phyloP scores from a whole-genome alignment of 2,113 vertebrate species.

The Colossoma macropomum region DNA sequence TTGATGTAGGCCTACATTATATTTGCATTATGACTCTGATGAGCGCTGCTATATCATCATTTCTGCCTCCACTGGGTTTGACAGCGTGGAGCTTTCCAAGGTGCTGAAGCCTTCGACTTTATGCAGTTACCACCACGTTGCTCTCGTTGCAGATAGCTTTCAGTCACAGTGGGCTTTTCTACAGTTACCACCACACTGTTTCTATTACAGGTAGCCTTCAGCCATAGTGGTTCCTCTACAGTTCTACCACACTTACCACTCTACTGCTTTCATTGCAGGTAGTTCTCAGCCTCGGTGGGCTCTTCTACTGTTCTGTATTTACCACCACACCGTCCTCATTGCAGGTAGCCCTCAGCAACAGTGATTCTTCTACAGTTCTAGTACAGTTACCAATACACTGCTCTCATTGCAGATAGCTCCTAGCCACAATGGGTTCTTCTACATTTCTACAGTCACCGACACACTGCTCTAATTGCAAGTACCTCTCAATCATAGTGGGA shows the following conservation, averaged over 20 bases:
- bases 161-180: neutral
- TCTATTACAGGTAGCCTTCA: neutral
- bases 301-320: too few relatives aligned
- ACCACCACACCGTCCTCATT: too few relatives aligned
- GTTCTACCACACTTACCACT: neutral
- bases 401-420: too few relatives aligned
- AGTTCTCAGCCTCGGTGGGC: neutral
- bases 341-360: too few relatives aligned
- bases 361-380: too few relatives aligned
- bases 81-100: constrained; percentile 27
- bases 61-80: too few relatives aligned
- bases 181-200: neutral
- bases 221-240: neutral
- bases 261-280: neutral
- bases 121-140: too few relatives aligned
- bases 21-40: neutral
- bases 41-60: neutral
- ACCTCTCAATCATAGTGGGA: neutral
- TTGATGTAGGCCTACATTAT: neutral
- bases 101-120: constrained; percentile 27
- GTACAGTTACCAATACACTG: neutral
- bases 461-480: too few relatives aligned
- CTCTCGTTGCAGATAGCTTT: neutral
- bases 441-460: too few relatives aligned
- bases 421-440: too few relatives aligned